A percentile compares a stretch with the other conserved stretches of the same genome.
phyloP scores from a whole-genome alignment of 2,888 invertebrate species.

The Drosophila setosimentum region DNA sequence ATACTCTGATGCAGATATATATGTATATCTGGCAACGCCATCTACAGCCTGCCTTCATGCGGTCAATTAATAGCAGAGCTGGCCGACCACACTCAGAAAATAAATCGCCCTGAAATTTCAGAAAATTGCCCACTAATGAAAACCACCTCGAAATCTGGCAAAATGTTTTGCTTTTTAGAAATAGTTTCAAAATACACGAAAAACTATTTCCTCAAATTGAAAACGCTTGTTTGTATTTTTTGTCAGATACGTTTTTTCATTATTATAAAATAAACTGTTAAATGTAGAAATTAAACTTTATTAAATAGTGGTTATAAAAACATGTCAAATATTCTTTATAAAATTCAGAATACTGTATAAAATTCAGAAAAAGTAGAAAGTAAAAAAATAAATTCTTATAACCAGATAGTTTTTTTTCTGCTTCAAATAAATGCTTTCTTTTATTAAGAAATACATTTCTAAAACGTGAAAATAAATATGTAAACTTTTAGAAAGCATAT shows the following conservation, averaged over 20 bases:
- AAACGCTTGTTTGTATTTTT: background rate
- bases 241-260: background rate
- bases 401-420: no score
- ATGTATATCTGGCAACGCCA: conserved; percentile 1
- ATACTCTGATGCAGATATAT: background rate
- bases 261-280: background rate
- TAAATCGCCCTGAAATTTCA: background rate
- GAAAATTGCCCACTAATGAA: background rate
- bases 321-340: no score
- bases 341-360: no score
- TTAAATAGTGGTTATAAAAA: no score
- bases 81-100: background rate
- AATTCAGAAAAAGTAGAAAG: no score
- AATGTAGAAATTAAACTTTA: background rate
- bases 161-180: background rate
- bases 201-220: background rate
- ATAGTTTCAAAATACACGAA: background rate
- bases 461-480: no score
- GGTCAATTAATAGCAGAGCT: conserved; percentile 53
- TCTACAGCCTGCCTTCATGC: conserved; percentile 10
- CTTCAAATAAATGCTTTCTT: no score
- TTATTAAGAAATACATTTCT: no score
- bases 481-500: no score
- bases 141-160: background rate
- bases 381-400: no score